Evolutionary conservation across 2,888 invertebrate species (phyloP).

Genomic region (Bellardia bayeri): DNA sequence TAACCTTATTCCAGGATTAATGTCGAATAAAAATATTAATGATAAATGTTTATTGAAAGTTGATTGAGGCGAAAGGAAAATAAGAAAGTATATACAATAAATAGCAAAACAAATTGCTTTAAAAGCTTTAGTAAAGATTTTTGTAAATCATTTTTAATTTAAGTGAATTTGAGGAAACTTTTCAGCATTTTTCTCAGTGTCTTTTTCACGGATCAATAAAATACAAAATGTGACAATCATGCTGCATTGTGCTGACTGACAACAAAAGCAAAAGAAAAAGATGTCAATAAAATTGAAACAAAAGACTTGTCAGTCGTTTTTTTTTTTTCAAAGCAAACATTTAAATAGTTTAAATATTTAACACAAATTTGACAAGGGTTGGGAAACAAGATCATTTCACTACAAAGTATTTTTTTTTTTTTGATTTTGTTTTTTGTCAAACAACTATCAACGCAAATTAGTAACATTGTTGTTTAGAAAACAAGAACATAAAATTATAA

Average conservation of each 20-base stretch:
- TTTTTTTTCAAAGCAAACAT: background rate
- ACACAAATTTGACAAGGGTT: slow-evolving; percentile 66
- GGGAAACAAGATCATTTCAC: slow-evolving; percentile 50
- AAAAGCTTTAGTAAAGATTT: background rate
- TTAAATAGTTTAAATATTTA: slow-evolving; percentile 29
- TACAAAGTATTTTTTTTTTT: slow-evolving; percentile 22
- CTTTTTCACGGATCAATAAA: slow-evolving; percentile 64
- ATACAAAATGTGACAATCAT: slow-evolving; percentile 68
- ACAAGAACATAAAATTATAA: slow-evolving; percentile 59
- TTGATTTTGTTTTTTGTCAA: background rate
- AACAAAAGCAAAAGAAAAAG: slow-evolving; percentile 32
- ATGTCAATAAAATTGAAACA: slow-evolving; percentile 68
- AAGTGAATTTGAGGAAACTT: background rate
- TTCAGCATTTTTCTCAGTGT: slow-evolving; percentile 38
- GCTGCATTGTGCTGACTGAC: slow-evolving; percentile 28
- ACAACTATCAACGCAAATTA: slow-evolving; percentile 68
- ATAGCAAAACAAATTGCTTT: background rate
- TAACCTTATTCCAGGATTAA: slow-evolving; percentile 68
- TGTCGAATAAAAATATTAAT: slow-evolving; percentile 53
- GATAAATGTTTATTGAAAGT: slow-evolving; percentile 70
- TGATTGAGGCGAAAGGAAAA: slow-evolving; percentile 40
- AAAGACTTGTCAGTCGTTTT: slow-evolving; percentile 36
- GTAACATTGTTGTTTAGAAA: slow-evolving; percentile 68
- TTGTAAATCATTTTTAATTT: background rate
- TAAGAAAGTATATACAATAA: background rate